phyloP scores from a whole-genome alignment of 1,140 invertebrate genomes.

The roundworm (Caenorhabditis elegans) region WBcel235 BX284604.4:5822001-5822500 shows the following conservation, averaged over 20 bases:
- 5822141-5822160: too few relatives aligned
- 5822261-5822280: slow-evolving; percentile 4
- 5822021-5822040: too few relatives aligned
- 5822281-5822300: not conserved
- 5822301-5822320: not conserved
- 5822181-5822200: not conserved
- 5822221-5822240: slow-evolving; percentile 14
- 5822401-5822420: slow-evolving; percentile 11
- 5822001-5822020: not conserved
- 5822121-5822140: not conserved
- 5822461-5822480: not conserved
- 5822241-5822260: not conserved
- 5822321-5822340: not conserved
- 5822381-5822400: not conserved
- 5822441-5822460: not conserved
- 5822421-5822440: slow-evolving; percentile 2
- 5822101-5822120: slow-evolving; percentile 27
- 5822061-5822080: not conserved
- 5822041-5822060: too few relatives aligned
- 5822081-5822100: not conserved
- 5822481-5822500: too few relatives aligned
- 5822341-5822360: not conserved
- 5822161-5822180: too few relatives aligned
- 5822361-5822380: not conserved
- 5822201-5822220: slow-evolving; percentile 30